Conservation (phyloP, 2,113 vertebrate species). For the Chamaea fasciata region DNA sequence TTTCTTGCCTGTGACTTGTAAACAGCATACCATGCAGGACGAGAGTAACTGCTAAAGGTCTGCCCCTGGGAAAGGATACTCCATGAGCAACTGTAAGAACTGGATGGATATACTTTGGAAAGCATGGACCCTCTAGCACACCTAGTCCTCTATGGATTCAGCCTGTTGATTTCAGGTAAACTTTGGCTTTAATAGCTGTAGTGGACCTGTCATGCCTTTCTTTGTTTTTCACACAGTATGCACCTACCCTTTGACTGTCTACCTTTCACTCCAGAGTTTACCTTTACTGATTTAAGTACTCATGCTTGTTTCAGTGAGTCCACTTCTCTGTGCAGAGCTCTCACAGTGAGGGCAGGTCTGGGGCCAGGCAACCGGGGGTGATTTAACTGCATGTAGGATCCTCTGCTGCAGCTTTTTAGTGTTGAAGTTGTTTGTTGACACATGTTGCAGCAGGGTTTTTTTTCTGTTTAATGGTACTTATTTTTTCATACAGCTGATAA, state of each 20-base stretch:
- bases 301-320: background rate
- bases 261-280: background rate
- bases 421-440: background rate
- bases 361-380: background rate
- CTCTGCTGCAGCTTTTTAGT: background rate
- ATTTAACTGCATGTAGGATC: background rate
- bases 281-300: background rate
- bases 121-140: slow-evolving; percentile 75
- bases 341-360: background rate
- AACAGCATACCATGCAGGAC: slow-evolving; percentile 46
- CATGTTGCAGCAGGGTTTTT: background rate
- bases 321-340: background rate
- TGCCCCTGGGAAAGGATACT: slow-evolving; percentile 38
- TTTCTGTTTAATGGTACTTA: background rate
- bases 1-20: slow-evolving; percentile 65
- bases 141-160: slow-evolving; percentile 69
- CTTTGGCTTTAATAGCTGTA: background rate
- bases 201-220: background rate
- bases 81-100: slow-evolving; percentile 65
- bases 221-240: background rate
- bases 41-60: slow-evolving; percentile 17
- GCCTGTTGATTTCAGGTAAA: slow-evolving; percentile 78
- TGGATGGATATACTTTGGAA: slow-evolving; percentile 77
- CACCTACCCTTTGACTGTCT: background rate
- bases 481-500: background rate